A percentile compares a stretch with the other conserved stretches of the same genome.
Evolutionary conservation across 2,113 vertebrate genomes (phyloP).

Genomic region (Brienomyrus brachyistius): DNA sequence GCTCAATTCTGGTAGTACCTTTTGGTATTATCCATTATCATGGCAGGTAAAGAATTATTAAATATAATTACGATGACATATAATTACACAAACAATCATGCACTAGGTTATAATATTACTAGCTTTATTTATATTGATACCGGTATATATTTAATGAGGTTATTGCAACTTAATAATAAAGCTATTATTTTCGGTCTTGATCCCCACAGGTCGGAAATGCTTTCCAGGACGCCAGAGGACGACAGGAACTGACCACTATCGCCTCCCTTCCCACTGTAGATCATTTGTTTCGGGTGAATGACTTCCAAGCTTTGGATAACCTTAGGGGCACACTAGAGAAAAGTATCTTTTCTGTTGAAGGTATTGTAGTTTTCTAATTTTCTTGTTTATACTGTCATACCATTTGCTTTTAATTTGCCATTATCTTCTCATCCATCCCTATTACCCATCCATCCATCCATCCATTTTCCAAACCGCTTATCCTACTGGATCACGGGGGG

Average conservation of each 20-base stretch:
- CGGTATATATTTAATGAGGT: background rate
- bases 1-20: background rate
- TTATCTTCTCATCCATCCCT: background rate
- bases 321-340: conserved; percentile 45
- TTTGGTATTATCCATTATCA: background rate
- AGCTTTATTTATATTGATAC: background rate
- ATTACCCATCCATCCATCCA: background rate
- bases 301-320: conserved; percentile 40
- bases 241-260: conserved; percentile 39
- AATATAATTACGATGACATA: background rate
- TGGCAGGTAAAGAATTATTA: background rate
- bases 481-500: no score
- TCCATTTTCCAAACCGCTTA: no score
- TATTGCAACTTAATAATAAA: background rate
- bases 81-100: background rate
- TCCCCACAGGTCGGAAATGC: conserved; percentile 41
- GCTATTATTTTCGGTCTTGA: background rate
- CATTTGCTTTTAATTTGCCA: background rate
- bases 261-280: conserved; percentile 27
- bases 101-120: background rate
- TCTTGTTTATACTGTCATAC: background rate
- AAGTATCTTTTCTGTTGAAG: conserved; percentile 54
- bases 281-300: conserved; percentile 44
- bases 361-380: conserved; percentile 20
- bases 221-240: conserved; percentile 18